Evolutionary conservation across 2,888 invertebrate species (phyloP), one percentile per base, ranked within the genome.

Genomic region (Orthonychiurus folsomi): DNA sequence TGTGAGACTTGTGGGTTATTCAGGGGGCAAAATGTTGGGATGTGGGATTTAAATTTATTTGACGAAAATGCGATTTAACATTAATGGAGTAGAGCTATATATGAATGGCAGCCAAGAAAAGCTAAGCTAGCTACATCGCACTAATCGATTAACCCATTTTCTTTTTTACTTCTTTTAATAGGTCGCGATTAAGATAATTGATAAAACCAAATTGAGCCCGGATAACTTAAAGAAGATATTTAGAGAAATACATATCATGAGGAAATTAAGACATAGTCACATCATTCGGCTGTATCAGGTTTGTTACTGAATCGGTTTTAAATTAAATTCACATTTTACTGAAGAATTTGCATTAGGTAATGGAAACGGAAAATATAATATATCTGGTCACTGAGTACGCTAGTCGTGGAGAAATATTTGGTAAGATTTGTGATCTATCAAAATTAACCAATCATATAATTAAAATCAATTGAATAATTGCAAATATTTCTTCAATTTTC

Each of bases 381-480:
- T 97, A 95, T 80, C 88, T 97, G 77, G 95, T 96, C 71, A 95
- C 94, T 65, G 97, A 97, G 79, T 96, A 93, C 78, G 96, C 95
- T 70, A 92, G 90, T 76, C 90, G 93, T 80, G 96, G 97, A 74
- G 96, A 97, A 81, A 92, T 97, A 79, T 97, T 96, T 81, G 93
- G 93, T 93, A 79, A 86, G 87, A 5, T 21, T 25, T 20, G n/a
- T 18, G 54, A 21, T 54, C 50, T 18, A 5, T 24, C 12, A 3
- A 12, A 3, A 54, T 12, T 12, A 18, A 21, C 25, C n/a, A 54
- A 2, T 54, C 23, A 12, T 23, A 25, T 23, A 24, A 12, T 24
- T 12, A 54, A 23, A 54, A 54, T 54, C 27, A 61, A 54, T 28
- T 47, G n/a, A n/a, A n/a, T n/a, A 48, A 15, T 48, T 48, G 48